Evolutionary conservation across 2,113 vertebrate species (phyloP), one percentile per base, ranked within the genome.

Genomic region (Austrofundulus limnaeus): DNA sequence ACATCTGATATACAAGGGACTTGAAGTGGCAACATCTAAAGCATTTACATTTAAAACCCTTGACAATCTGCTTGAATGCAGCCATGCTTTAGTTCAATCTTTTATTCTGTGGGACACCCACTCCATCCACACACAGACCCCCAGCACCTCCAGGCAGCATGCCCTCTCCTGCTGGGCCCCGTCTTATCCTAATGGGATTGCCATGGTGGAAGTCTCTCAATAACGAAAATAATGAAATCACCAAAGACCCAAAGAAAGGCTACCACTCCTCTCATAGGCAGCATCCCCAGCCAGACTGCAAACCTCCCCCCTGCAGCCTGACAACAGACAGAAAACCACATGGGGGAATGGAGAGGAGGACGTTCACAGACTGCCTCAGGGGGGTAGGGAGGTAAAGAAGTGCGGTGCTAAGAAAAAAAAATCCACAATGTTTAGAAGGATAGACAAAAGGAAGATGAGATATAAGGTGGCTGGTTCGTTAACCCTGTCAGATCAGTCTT

Each of bases 131-230:
- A 61, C 47, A 68, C 48, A 56, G 50, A 55, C 47, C 60, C 58
- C 39, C 46, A 4, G 46, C 53, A 61, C 61, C 66, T 73, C 48
- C 61, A 79, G 65, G 76, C 85, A 68, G 76, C 52, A 38, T 34
- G 39, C 78, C 77, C 56, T 72, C 70, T 80, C 88, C 86, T 57
- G 64, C 85, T 88, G 83, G 77, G 85, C 78, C 43, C 52, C 48
- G 59, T 86, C 82, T 86, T 85, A 86, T 75, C 70, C 84, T 89
- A 88, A 90, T 89, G 84, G 83, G 90, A 91, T 91, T 89, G 83
- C 73, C 82, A 88, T 49, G 81, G 85, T 90, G 82, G 85, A 85
- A 84, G 83, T 84, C 81, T 81, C 57, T 70, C 72, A 81, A 85
- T 85, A 89, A 89, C 86, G 78, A 71, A 81, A 85, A 81, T 84